phyloP scores from a whole-genome alignment of 2,888 invertebrate species.

The Oscheius sp. region DNA sequence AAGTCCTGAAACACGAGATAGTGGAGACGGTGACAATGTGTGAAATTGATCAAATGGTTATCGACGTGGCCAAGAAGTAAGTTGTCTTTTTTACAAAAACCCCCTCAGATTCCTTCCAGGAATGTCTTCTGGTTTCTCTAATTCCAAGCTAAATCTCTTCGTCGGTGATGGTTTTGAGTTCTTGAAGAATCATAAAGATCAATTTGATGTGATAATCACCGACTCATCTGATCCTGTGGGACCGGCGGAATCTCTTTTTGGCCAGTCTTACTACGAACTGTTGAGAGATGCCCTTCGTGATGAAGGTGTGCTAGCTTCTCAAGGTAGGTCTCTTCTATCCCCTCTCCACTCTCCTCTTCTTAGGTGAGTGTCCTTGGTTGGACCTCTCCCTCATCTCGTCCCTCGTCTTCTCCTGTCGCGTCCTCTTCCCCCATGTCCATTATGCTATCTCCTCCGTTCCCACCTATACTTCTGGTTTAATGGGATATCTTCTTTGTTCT shows the following conservation, averaged over 20 bases:
- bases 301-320: conserved; percentile 91
- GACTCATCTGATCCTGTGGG: conserved; percentile 98
- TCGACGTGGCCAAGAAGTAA: conserved; percentile 84
- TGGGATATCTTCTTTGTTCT: conserved; percentile 89
- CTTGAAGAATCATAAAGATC: conserved; percentile 81
- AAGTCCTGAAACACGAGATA: conserved; percentile 87
- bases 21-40: conserved; percentile 88
- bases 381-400: conserved; percentile 81
- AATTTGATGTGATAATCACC: conserved; percentile 96
- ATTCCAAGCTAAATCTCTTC: conserved; percentile 83
- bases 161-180: conserved; percentile 94
- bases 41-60: conserved; percentile 91
- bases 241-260: conserved; percentile 80
- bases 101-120: conserved; percentile 79
- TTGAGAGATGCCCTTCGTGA: conserved; percentile 85
- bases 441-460: conserved; percentile 88
- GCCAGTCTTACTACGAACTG: conserved; percentile 84
- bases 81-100: background rate
- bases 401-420: conserved; percentile 74
- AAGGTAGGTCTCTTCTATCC: conserved; percentile 73
- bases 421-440: conserved; percentile 81
- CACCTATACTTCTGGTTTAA: conserved; percentile 94
- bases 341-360: background rate
- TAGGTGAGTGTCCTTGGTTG: conserved; percentile 81
- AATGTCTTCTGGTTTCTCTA: conserved; percentile 87